Percentiles rank a stretch among this genome's conserved stretches.
These are phyloP conservation scores for Tolmerus cingulatus DNA, from an alignment of 2,888 invertebrate species.

Conservation along the genomic window DNA sequence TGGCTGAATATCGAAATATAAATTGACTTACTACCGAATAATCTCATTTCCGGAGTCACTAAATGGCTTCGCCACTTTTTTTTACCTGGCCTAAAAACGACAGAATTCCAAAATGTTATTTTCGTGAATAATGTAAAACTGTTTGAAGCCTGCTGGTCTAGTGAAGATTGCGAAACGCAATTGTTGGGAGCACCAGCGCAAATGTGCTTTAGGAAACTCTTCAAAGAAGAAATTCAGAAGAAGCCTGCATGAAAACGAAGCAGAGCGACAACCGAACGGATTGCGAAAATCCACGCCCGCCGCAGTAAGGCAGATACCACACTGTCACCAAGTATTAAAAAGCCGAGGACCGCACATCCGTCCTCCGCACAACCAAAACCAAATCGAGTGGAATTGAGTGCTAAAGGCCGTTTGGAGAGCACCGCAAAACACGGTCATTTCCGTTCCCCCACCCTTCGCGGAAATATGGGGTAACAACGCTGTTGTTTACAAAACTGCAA, in stretches of 20 bases:
- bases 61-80: neutral
- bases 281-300: neutral
- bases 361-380: neutral
- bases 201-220: neutral
- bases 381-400: neutral
- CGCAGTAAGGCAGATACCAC: neutral
- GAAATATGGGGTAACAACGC: neutral
- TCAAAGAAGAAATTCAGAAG: neutral
- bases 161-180: neutral
- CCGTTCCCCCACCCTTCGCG: neutral
- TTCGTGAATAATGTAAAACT: neutral
- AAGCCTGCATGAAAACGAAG: neutral
- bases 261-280: neutral
- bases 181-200: neutral
- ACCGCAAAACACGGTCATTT: neutral
- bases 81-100: neutral
- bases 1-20: no score
- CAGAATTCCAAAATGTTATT: neutral
- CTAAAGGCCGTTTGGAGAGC: neutral
- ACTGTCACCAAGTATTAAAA: neutral
- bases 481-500: neutral
- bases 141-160: neutral
- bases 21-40: neutral
- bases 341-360: neutral
- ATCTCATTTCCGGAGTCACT: neutral